Evolutionary conservation across 2,113 vertebrate genomes (phyloP).

Genomic region (Polypterus senegalus): DNA sequence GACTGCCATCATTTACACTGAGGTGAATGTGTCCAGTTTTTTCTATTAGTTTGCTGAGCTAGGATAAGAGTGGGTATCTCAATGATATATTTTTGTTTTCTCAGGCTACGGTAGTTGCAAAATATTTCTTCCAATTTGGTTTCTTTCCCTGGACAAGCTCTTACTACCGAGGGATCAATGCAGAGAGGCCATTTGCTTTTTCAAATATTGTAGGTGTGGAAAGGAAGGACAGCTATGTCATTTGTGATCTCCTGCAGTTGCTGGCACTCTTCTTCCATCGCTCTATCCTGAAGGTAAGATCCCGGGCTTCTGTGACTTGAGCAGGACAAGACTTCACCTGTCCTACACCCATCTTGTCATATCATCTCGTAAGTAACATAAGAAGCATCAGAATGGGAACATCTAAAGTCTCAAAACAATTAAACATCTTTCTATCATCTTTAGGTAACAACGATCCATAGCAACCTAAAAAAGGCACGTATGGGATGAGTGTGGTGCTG

Average conservation of each 20-base stretch:
- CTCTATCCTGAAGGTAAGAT: slow-evolving; percentile 42
- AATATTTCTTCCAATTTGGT: slow-evolving; percentile 63
- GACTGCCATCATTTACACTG: slow-evolving; percentile 57
- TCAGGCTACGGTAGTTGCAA: slow-evolving; percentile 56
- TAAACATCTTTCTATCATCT: too few species aligned
- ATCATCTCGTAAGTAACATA: too few species aligned
- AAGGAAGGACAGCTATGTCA: slow-evolving; percentile 42
- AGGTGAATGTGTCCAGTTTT: slow-evolving; percentile 31
- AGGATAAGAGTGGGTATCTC: not conserved
- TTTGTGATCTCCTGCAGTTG: slow-evolving; percentile 50
- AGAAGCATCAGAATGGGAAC: too few species aligned
- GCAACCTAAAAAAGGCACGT: not conserved
- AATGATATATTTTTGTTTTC: slow-evolving; percentile 4
- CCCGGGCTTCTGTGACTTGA: not conserved
- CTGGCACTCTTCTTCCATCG: slow-evolving; percentile 50
- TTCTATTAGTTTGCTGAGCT: not conserved
- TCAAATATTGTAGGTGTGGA: slow-evolving; percentile 51
- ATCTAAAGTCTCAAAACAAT: too few species aligned
- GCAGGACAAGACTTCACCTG: too few species aligned
- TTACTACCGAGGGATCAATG: slow-evolving; percentile 40
- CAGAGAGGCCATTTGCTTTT: slow-evolving; percentile 51
- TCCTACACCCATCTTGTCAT: too few species aligned
- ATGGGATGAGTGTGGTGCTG: not conserved
- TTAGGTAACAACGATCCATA: too few species aligned
- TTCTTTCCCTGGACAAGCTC: slow-evolving; percentile 62